Conservation (phyloP, 2,888 invertebrate species). For the Cosmopolites sordidus region DNA sequence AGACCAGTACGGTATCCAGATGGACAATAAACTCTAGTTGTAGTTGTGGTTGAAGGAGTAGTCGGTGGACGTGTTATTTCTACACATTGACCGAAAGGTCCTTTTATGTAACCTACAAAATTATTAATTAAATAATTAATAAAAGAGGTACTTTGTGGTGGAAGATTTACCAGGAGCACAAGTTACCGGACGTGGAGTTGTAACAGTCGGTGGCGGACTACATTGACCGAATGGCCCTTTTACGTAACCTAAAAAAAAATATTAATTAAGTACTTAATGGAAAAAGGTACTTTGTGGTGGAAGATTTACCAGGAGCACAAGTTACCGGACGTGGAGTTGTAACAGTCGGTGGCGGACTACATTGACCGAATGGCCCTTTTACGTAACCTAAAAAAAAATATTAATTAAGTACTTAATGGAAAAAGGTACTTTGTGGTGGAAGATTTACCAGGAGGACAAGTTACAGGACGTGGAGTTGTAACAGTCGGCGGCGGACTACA, state of each 20-base stretch:
- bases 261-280: too few species aligned
- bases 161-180: constrained; percentile 5
- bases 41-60: background rate
- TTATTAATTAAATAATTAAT: too few species aligned
- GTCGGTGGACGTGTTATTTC: background rate
- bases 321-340: constrained; percentile 4
- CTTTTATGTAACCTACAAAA: background rate
- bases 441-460: background rate
- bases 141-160: too few species aligned
- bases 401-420: too few species aligned
- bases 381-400: constrained; percentile 1
- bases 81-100: background rate
- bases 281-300: too few species aligned
- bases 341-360: background rate
- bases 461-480: background rate
- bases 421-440: too few species aligned
- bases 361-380: constrained; percentile 2
- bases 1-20: constrained; percentile 15
- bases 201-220: constrained; percentile 1
- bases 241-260: background rate
- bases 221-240: constrained; percentile 4
- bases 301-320: constrained; percentile 3
- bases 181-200: constrained; percentile 1
- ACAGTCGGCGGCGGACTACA: background rate
- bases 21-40: constrained; percentile 18